These are phyloP conservation scores for Strigamia crassipes DNA, from an alignment of 2,888 invertebrate genomes.

Conservation along the genomic window DNA sequence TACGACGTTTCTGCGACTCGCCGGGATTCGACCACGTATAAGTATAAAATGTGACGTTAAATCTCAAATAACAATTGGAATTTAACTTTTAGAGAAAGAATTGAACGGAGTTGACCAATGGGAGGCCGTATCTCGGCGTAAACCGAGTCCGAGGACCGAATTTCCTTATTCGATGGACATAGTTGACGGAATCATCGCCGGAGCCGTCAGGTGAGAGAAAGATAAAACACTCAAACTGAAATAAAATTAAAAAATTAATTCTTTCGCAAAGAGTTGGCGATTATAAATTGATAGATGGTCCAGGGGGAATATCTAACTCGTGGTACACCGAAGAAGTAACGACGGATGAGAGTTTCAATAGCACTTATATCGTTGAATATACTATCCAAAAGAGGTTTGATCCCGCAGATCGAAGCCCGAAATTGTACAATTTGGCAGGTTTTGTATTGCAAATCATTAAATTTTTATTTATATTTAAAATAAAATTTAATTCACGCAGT, in stretches of 20 bases:
- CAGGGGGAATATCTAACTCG: background rate
- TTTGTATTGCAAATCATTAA: too few relatives aligned
- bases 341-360: background rate
- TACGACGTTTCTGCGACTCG: background rate
- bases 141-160: background rate
- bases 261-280: background rate
- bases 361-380: background rate
- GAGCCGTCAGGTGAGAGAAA: slow-evolving; percentile 23
- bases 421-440: slow-evolving; percentile 4
- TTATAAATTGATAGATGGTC: background rate
- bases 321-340: background rate
- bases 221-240: background rate
- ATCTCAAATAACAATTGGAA: background rate
- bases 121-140: background rate
- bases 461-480: too few relatives aligned
- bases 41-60: background rate
- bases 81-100: background rate
- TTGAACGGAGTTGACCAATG: slow-evolving; percentile 18
- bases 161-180: background rate
- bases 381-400: background rate
- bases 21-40: background rate
- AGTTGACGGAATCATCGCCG: background rate
- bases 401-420: too few relatives aligned
- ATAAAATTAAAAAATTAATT: background rate
- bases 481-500: background rate